phyloP scores from a whole-genome alignment of 2,888 invertebrate genomes.

The Apoderus coryli region DNA sequence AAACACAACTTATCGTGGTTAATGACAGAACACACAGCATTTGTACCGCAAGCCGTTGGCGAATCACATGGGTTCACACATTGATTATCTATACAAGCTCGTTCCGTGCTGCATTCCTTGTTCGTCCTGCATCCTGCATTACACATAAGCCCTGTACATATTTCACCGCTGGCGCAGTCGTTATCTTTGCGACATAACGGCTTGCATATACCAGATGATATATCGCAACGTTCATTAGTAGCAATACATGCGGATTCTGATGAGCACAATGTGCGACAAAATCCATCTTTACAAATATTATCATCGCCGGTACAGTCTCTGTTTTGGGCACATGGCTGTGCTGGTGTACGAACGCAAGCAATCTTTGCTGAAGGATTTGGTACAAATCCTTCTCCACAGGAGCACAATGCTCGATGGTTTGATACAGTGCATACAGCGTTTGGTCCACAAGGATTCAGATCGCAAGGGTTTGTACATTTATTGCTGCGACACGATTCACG shows the following conservation, averaged over 20 bases:
- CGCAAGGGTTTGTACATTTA: constrained; percentile 66
- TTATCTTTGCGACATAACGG: constrained; percentile 71
- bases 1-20: constrained; percentile 61
- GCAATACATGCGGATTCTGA: constrained; percentile 59
- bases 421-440: constrained; percentile 68
- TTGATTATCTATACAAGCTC: constrained; percentile 64
- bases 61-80: constrained; percentile 64
- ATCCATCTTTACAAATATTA: constrained; percentile 55
- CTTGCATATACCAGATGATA: constrained; percentile 59
- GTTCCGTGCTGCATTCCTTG: constrained; percentile 55
- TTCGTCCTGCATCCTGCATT: constrained; percentile 68
- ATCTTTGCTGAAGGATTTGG: constrained; percentile 80
- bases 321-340: constrained; percentile 59
- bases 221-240: constrained; percentile 68
- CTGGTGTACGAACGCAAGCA: constrained; percentile 71
- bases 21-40: constrained; percentile 55
- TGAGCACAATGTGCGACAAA: constrained; percentile 67
- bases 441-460: constrained; percentile 66
- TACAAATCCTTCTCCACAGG: constrained; percentile 63
- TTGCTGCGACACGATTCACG: constrained; percentile 71
- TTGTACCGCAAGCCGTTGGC: constrained; percentile 70
- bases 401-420: constrained; percentile 69
- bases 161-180: constrained; percentile 76
- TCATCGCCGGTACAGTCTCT: constrained; percentile 53
- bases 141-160: constrained; percentile 72